phyloP scores from a whole-genome alignment of 2,797 vertebrate genomes.

The Emys orbicularis region DNA sequence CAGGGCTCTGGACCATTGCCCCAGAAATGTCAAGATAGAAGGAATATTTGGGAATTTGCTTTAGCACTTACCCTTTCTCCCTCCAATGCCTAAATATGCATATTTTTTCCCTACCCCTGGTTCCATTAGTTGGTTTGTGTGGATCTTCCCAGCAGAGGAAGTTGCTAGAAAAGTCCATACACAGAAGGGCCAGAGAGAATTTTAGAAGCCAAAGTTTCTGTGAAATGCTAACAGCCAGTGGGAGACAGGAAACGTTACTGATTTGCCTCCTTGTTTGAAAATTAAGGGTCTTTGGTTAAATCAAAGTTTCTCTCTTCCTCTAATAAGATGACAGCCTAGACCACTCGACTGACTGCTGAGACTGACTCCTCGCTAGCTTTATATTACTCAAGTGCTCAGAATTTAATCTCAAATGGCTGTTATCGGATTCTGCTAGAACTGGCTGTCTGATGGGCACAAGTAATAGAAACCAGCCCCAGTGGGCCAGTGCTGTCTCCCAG shows the following conservation, averaged over 20 bases:
- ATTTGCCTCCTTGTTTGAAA: constrained; percentile 64
- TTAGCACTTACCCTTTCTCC: not conserved
- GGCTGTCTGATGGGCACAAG: constrained; percentile 2
- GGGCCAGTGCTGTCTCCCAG: not conserved
- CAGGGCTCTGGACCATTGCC: not conserved
- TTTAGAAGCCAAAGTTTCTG: not conserved
- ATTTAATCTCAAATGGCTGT: constrained; percentile 73
- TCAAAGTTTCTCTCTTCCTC: constrained; percentile 74
- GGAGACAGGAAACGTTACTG: constrained; percentile 34
- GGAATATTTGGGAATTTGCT: not conserved
- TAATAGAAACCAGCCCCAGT: not conserved
- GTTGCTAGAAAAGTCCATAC: constrained; percentile 42
- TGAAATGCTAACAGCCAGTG: constrained; percentile 35
- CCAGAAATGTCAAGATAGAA: not conserved
- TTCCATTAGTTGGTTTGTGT: constrained; percentile 44
- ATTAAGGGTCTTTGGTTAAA: constrained; percentile 75
- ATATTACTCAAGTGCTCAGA: constrained; percentile 72
- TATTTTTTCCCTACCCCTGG: not conserved
- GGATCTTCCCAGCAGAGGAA: constrained; percentile 27
- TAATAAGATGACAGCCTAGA: constrained; percentile 75
- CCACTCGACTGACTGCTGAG: constrained; percentile 72
- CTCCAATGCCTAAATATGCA: not conserved
- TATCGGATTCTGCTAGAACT: constrained; percentile 50
- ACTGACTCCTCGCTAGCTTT: constrained; percentile 70
- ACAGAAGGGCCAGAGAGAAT: constrained; percentile 16